Base-by-base conservation (phyloP, 2,113 vertebrate genomes). In the Chauna torquata region DNA sequence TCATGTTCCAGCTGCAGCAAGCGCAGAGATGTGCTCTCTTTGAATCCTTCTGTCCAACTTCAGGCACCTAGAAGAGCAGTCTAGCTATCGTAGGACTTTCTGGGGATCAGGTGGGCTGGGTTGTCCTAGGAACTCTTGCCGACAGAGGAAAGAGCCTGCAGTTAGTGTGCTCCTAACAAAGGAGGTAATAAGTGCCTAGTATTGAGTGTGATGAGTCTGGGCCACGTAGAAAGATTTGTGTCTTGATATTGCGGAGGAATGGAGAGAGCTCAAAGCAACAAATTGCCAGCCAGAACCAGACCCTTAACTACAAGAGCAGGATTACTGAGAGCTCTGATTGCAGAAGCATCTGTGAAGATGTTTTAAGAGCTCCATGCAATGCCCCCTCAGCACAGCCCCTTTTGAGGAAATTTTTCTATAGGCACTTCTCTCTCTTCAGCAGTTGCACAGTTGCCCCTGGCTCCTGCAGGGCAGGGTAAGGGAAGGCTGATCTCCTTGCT, bases 311-410 rank as follows among this genome's bases (percentile, higher is more conserved):
- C 81, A 85, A 88, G 84, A 94, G 30, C 70, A 93, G 85, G 54
- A 88, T 93, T 88, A 78, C 86, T 84, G 94, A 94, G 93, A 93
- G 82, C 85, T 91, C 77, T 97, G 96, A 96, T 96, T 95, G 83
- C 87, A 88, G 77, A 95, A 96, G 89, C 70, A 77, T 78, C 90
- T 91, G 74, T 92, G 94, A 94, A 95, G 96, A 96, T 93, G 93
- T 59, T 76, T 78, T 80, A 82, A 93, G 92, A 89, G 89, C 78
- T 92, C 66, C 36, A 7, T 69, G 70, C 50, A 52, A 16, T 52
- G 57, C 66, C 57, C 65, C 88, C 44, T 94, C 87, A 90, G 71
- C 78, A 34, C 57, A 82, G 57, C 16, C 54, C 47, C 70, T 87
- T 91, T 69, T 64, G 54, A 90, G 61, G 40, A 91, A 44, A 44